Evolutionary conservation across 2,113 vertebrate genomes (phyloP).

Genomic region (Engraulis encrasicolus): DNA sequence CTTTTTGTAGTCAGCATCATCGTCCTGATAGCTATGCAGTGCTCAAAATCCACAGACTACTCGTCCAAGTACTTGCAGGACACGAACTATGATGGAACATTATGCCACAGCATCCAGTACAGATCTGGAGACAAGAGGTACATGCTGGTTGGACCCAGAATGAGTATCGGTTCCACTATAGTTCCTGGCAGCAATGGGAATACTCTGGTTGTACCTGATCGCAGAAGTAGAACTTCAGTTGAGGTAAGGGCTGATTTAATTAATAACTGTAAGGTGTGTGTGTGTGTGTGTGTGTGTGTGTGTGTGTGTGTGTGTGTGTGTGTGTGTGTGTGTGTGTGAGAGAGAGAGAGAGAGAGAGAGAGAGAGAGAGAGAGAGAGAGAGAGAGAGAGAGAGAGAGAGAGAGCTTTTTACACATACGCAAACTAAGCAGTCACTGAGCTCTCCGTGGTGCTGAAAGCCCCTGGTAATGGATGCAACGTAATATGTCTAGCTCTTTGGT

Average conservation of each 20-base stretch:
- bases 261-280: background rate
- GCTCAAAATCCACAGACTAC: slow-evolving; percentile 40
- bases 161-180: slow-evolving; percentile 58
- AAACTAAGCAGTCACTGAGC: background rate
- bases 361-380: too few species aligned
- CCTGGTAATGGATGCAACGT: background rate
- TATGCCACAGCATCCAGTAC: slow-evolving; percentile 56
- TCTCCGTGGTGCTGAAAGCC: background rate
- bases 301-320: too few species aligned
- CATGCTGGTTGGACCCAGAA: slow-evolving; percentile 64
- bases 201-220: slow-evolving; percentile 53
- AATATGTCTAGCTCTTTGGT: too few species aligned
- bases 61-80: slow-evolving; percentile 43
- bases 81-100: slow-evolving; percentile 38
- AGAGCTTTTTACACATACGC: too few species aligned
- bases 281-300: background rate
- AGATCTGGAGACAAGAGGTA: slow-evolving; percentile 61
- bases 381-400: too few species aligned
- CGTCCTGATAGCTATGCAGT: slow-evolving; percentile 40
- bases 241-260: slow-evolving; percentile 54
- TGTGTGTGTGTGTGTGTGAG: too few species aligned
- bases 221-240: slow-evolving; percentile 39
- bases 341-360: too few species aligned
- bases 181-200: slow-evolving; percentile 49
- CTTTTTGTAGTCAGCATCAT: slow-evolving; percentile 46